phyloP scores from a whole-genome alignment of 2,797 vertebrate species.

The Knipowitschia caucasica region DNA sequence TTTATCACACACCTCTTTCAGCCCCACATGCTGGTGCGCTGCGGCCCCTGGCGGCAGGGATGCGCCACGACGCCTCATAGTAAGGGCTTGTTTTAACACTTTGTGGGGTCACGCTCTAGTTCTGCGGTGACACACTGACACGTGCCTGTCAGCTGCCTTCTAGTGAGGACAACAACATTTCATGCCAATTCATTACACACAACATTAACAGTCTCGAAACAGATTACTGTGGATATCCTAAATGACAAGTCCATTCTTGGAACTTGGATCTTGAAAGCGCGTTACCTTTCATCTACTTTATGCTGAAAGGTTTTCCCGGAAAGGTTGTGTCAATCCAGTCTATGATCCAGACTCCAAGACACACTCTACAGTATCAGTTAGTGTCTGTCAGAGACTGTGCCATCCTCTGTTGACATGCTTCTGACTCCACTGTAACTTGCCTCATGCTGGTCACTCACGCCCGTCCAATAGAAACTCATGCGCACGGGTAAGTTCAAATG shows the following conservation, averaged over 20 bases:
- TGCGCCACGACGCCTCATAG: neutral
- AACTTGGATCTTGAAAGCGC: accelerated
- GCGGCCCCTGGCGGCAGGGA: conserved; percentile 58
- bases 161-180: neutral
- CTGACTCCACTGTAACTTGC: neutral
- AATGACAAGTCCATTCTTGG: neutral
- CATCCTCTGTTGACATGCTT: conserved; percentile 15
- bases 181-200: conserved; percentile 25
- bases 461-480: conserved; percentile 27
- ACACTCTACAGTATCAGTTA: conserved; percentile 25
- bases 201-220: neutral
- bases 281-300: neutral
- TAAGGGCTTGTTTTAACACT: conserved; percentile 7
- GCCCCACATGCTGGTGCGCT: conserved; percentile 36
- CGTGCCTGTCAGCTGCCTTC: conserved; percentile 38
- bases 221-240: too few species aligned
- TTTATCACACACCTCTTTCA: conserved; percentile 60
- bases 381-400: conserved; percentile 11
- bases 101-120: conserved; percentile 34
- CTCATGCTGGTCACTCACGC: conserved; percentile 40
- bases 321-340: neutral
- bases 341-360: conserved; percentile 3
- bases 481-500: conserved; percentile 56
- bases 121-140: conserved; percentile 17
- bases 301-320: conserved; percentile 30